Evolutionary conservation across 2,797 vertebrate genomes (phyloP), one percentile per base, ranked within the genome.

Genomic region (Phalloptychus januarius): DNA sequence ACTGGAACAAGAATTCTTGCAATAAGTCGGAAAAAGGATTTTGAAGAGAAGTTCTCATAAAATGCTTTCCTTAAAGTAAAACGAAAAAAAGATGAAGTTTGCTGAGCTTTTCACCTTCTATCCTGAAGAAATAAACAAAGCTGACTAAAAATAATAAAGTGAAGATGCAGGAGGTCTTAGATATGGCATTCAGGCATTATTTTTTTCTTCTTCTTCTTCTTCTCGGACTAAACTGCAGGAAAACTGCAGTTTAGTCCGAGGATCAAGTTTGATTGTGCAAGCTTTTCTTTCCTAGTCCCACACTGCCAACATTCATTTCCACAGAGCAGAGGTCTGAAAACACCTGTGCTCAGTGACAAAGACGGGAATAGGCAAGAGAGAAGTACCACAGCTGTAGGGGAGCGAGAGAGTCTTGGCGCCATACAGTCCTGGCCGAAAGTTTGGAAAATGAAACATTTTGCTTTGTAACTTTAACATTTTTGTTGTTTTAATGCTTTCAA

Each of bases 61-160:
- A 70, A 6, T 13, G 23, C 25, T 70, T 70, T 42, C 12, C 23
- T n/a, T 7, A 38, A 52, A 36, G 48, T 50, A 50, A 25, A 15
- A 5, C 12, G 6, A 48, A 25, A 46, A n/a, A 71, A 63, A 15
- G 70, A 50, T 10, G 0, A 3, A 1, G 5, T 25, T 25, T 72
- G 28, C 42, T 2, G 71, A 77, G 67, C n/a, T 70, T n/a, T 5
- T 42, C 61, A 45, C 61, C 33, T 63, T 79, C 46, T 7, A 45
- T 69, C 65, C 73, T 54, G 6, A 46, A 36, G 76, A 78, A 63
- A 45, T 80, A 56, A 45, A 75, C 44, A 38, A 42, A 70, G 3
- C 40, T 23, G 18, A 65, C 61, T 15, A 44, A 70, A n/a, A 70
- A 44, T 13, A 38, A 67, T 67, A 44, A 70, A 70, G 40, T 44